Conservation (phyloP, 2,113 vertebrate genomes). For the Narcine bancroftii region DNA sequence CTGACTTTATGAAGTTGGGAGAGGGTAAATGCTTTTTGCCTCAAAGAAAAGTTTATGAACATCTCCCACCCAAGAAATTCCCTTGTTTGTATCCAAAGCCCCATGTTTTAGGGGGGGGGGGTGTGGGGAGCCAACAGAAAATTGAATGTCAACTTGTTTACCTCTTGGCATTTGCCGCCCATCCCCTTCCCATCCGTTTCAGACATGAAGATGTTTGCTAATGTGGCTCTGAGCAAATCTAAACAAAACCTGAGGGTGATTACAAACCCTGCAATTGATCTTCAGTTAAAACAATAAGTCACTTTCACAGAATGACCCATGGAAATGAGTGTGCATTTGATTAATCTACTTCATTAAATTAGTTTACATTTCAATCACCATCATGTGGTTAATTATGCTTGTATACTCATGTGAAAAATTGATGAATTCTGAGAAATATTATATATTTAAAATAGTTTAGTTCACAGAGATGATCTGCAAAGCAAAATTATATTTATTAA, state of each 20-base stretch:
- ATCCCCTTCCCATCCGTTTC: neutral
- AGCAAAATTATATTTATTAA: neutral
- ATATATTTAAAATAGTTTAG: neutral
- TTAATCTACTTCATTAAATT: neutral
- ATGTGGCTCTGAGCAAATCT: neutral
- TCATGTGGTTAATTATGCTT: neutral
- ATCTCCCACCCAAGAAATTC: neutral
- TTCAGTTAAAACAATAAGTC: neutral
- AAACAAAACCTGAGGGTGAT: neutral
- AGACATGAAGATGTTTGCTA: neutral
- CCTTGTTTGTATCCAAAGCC: neutral
- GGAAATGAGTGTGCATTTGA: neutral
- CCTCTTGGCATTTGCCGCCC: neutral
- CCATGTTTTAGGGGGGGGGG: no score
- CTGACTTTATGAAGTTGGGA: neutral
- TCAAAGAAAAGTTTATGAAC: neutral
- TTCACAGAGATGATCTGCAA: neutral
- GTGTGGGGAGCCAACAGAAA: neutral
- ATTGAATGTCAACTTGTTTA: no score
- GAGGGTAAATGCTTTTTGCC: neutral
- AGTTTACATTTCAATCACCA: neutral
- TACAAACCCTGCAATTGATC: neutral
- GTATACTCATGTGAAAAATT: neutral
- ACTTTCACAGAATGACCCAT: neutral
- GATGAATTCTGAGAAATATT: neutral